A percentile compares a stretch with the other conserved stretches of the same genome.
These are phyloP conservation scores for Acanthaster planci DNA, from an alignment of 35 echinoderm and acorn worm genomes.

Conservation along the genomic window DNA sequence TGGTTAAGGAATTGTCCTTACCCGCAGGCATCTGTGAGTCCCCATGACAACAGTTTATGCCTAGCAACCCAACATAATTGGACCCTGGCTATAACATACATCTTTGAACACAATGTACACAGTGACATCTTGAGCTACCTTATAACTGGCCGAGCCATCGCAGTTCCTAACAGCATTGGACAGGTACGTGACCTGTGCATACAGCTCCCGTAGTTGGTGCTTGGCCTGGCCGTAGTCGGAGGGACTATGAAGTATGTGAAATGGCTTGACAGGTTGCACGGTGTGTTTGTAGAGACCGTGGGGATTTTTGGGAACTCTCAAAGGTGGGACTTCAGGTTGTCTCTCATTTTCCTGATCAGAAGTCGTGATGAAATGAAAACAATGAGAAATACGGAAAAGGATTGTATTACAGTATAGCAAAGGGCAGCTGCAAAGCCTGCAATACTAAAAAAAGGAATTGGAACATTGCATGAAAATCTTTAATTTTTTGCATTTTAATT, in stretches of 20 bases:
- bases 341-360: neutral
- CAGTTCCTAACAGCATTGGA: constrained; percentile 55
- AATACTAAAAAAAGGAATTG: too few species aligned
- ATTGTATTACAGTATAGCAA: too few species aligned
- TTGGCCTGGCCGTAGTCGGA: neutral
- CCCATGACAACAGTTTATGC: neutral
- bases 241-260: constrained; percentile 31
- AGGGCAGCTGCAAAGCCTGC: too few species aligned
- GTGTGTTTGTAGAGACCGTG: constrained; percentile 48
- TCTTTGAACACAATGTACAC: neutral
- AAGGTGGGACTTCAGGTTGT: constrained; percentile 32
- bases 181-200: constrained; percentile 54
- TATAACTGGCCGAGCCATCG: constrained; percentile 55
- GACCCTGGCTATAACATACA: neutral
- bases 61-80: neutral
- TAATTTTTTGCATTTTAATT: too few species aligned
- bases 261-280: constrained; percentile 33
- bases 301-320: constrained; percentile 52
- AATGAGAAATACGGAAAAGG: too few species aligned
- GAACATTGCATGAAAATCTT: too few species aligned
- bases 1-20: too few species aligned
- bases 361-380: neutral
- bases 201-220: constrained; percentile 28
- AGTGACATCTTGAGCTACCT: constrained; percentile 24
- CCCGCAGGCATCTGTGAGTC: neutral